A percentile compares a stretch with the other conserved stretches of the same genome.
Conservation (phyloP, 2,113 vertebrate species). For the Pangasianodon hypophthalmus region DNA sequence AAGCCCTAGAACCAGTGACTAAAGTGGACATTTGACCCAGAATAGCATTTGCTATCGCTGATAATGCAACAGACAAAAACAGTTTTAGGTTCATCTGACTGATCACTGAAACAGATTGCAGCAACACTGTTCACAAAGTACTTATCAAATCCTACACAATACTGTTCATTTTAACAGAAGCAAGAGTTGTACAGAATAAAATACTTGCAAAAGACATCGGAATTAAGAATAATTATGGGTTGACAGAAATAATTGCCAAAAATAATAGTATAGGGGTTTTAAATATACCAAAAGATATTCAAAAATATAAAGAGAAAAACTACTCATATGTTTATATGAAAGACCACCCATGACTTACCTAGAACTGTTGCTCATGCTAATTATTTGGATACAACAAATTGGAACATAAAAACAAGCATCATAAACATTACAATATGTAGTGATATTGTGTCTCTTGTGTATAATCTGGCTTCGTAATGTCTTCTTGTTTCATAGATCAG, state of each 20-base stretch:
- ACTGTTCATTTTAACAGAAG: slow-evolving; percentile 21
- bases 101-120: neutral
- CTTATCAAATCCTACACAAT: neutral
- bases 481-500: slow-evolving; percentile 66
- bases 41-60: slow-evolving; percentile 24
- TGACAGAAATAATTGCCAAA: slow-evolving; percentile 63
- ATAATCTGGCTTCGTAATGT: slow-evolving; percentile 71
- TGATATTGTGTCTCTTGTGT: slow-evolving; percentile 69
- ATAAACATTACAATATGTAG: slow-evolving; percentile 68
- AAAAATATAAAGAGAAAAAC: slow-evolving; percentile 68
- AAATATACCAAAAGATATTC: slow-evolving; percentile 32
- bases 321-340: slow-evolving; percentile 59
- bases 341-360: slow-evolving; percentile 63
- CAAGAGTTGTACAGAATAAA: slow-evolving; percentile 59
- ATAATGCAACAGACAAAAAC: slow-evolving; percentile 2
- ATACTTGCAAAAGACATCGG: slow-evolving; percentile 73
- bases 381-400: slow-evolving; percentile 64
- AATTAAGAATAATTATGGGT: slow-evolving; percentile 65
- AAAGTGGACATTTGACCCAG: slow-evolving; percentile 65
- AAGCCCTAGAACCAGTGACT: slow-evolving; percentile 70
- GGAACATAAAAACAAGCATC: slow-evolving; percentile 65
- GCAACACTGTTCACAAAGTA: neutral
- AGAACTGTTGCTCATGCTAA: slow-evolving; percentile 68
- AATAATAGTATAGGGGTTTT: slow-evolving; percentile 64
- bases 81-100: neutral